Evolutionary conservation across 2,888 invertebrate genomes (phyloP), one percentile per base, ranked within the genome.

Genomic region (Pecten maximus): DNA sequence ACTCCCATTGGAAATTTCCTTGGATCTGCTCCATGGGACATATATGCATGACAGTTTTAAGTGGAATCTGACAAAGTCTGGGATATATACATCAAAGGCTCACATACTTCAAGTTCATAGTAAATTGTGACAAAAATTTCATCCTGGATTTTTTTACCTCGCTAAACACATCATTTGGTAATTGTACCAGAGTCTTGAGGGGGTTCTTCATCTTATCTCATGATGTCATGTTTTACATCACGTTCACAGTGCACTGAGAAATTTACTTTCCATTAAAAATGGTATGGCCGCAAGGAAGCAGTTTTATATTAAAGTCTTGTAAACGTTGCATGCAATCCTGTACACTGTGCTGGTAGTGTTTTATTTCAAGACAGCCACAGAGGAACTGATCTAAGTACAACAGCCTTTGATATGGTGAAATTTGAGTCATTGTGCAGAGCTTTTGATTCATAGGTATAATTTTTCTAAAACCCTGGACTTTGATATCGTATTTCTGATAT

Each of bases 1-100:
- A 74, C 23, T 74, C 74, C 74, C 74, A 28, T 74, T 74, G 74
- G 74, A 35, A 74, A 8, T 8, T 74, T 74, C 74, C 74, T 74
- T 2, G 74, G 74, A 28, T 74, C 35, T 2, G 35, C 74, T 74
- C 16, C 74, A n/a, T n/a, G 35, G 74, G 35, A 74, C 19, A 74
- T 35, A 35, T 28, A 74, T 74, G 35, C 74, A 28, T 74, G 74
- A 74, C 74, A 74, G 74, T 74, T 28, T 74, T 74, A 74, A 74
- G 74, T 35, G 74, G 19, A 74, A 28, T 74, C 28, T 74, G 35
- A 74, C 35, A 35, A 35, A 74, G 74, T 74, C 6, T 35, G 35
- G 6, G 19, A 16, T 35, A 74, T 6, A 74, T 35, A 74, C 74
- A 74, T 35, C 74, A 74, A 74, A 74, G 74, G 35, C 35, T 74